Percentiles rank a stretch among this genome's conserved stretches.
These are phyloP conservation scores for Gulo gulo DNA, from an alignment of 2,113 vertebrate species.

Conservation along the genomic window DNA sequence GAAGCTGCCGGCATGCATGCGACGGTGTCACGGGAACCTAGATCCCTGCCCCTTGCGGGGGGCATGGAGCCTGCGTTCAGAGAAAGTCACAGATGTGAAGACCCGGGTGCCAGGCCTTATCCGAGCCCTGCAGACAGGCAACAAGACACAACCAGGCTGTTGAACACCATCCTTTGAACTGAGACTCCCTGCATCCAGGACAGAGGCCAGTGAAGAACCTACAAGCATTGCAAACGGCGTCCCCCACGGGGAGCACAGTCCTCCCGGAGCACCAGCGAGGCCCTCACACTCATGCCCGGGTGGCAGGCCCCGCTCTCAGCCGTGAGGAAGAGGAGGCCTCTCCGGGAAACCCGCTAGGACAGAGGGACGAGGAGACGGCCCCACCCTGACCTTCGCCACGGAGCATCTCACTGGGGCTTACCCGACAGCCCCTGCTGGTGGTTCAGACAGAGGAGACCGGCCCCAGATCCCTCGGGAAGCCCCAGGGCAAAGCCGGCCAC, in stretches of 20 bases:
- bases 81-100: background rate
- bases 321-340: background rate
- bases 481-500: background rate
- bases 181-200: background rate
- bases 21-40: background rate
- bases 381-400: fast-evolving
- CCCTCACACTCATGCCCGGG: fast-evolving
- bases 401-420: background rate
- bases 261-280: background rate
- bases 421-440: fast-evolving
- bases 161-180: background rate
- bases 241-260: background rate
- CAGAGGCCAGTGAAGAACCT: fast-evolving
- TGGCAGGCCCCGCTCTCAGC: background rate
- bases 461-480: too few relatives aligned
- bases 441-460: background rate
- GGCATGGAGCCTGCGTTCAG: fast-evolving
- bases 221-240: fast-evolving
- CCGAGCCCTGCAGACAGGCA: too few relatives aligned
- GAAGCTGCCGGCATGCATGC: fast-evolving
- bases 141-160: background rate
- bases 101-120: background rate
- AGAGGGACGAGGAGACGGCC: fast-evolving
- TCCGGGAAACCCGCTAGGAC: background rate
- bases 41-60: background rate